Evolutionary conservation across 2,888 invertebrate species (phyloP), one percentile per base, ranked within the genome.

Genomic region (Zeuzera pyrina): DNA sequence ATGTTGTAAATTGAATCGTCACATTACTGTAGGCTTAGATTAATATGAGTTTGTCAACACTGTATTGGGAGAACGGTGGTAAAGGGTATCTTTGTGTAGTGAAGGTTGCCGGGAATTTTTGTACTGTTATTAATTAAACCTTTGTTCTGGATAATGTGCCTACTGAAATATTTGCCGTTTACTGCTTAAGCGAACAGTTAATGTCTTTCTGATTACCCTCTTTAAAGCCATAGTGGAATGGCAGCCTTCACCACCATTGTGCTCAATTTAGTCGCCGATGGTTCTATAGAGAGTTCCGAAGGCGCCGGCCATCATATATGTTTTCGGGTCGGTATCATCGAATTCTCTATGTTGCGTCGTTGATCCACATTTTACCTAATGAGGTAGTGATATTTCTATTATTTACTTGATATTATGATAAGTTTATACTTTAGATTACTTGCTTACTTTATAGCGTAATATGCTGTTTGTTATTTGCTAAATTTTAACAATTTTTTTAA

Each of bases 301-400:
- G 63, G 59, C 58, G 65, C 63, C 64, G 83, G 84, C 84, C 84
- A 74, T 67, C 67, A 64, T 74, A 84, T 84, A 84, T 84, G 83
- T 84, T 84, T 81, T 77, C 71, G 83, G 84, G 77, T 81, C 69
- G 69, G 68, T 69, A n/a, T 70, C 63, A 63, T 72, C 72, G 68
- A 68, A 68, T 69, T 68, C 69, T 71, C 67, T 68, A 55, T 59
- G 7, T 64, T 64, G 61, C 49, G 49, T 52, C 57, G 50, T 43
- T 39, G 41, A 36, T 39, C 42, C 43, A 39, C 10, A 35, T 39
- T 36, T 47, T 47, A 39, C 44, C 45, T 57, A 41, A 48, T 52
- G 55, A 61, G 66, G 58, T 60, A 63, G 71, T 72, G 71, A 77
- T 77, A 74, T 72, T 64, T 63, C 66, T 57, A 66, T 68, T 69